Evolutionary conservation across 2,113 vertebrate genomes (phyloP).

Genomic region (Tachysurus fulvidraco): DNA sequence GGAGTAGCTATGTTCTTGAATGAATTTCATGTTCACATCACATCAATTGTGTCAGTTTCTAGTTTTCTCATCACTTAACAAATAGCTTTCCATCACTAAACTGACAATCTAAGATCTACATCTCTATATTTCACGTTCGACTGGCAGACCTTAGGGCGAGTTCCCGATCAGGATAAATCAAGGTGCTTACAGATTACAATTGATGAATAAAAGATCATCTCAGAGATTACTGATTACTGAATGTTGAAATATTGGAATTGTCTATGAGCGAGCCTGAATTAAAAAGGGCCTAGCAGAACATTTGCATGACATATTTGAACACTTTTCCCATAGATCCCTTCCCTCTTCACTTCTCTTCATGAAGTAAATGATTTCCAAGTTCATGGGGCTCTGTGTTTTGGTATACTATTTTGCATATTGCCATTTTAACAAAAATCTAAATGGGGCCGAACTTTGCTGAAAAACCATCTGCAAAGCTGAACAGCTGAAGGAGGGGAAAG

Average conservation of each 20-base stretch:
- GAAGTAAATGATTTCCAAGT: slow-evolving; percentile 26
- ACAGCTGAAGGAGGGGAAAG: slow-evolving; percentile 35
- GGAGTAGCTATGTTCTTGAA: slow-evolving; percentile 14
- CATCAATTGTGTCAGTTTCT: background rate
- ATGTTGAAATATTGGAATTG: background rate
- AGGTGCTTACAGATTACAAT: no score
- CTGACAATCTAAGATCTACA: background rate
- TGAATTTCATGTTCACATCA: slow-evolving; percentile 6
- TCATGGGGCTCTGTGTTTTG: slow-evolving; percentile 36
- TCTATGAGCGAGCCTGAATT: background rate
- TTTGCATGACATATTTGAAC: slow-evolving; percentile 8
- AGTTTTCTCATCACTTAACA: background rate
- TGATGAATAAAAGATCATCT: background rate
- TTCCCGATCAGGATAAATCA: background rate
- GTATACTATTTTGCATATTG: slow-evolving; percentile 43
- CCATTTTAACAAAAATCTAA: slow-evolving; percentile 44
- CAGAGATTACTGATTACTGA: background rate
- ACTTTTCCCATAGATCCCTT: background rate
- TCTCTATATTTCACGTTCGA: background rate
- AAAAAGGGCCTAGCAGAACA: background rate
- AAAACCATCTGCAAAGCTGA: background rate
- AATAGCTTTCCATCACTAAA: background rate
- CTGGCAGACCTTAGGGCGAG: background rate
- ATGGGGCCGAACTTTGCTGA: slow-evolving; percentile 47
- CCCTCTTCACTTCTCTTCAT: slow-evolving; percentile 11